These are phyloP conservation scores for Drosophila neocordata DNA, from an alignment of 1,140 invertebrate species.

Conservation along the genomic window DNA sequence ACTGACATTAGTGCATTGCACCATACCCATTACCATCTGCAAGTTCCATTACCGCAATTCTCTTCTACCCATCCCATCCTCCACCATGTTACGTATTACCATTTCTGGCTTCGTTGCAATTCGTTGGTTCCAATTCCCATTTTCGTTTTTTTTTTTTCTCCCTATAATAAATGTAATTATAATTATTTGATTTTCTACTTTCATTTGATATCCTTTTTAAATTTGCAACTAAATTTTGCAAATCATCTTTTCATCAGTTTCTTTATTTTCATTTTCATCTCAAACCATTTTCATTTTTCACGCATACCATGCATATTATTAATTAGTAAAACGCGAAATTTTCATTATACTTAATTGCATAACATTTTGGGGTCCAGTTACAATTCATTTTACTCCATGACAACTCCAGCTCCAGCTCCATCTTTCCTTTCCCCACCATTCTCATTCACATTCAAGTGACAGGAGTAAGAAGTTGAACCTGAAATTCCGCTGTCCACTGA, in stretches of 20 bases:
- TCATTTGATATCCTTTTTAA: slow-evolving; percentile 1
- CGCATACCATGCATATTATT: slow-evolving; percentile 23
- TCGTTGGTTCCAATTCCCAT: not conserved
- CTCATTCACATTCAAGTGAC: too few relatives aligned
- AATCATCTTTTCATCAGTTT: not conserved
- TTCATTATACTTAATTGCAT: slow-evolving; percentile 30
- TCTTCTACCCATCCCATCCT: not conserved
- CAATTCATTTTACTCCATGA: not conserved
- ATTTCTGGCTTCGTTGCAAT: slow-evolving; percentile 5
- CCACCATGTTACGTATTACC: not conserved
- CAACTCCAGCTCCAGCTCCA: not conserved
- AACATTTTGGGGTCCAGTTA: slow-evolving; percentile 21
- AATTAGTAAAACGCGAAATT: slow-evolving; percentile 30
- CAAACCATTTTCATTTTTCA: not conserved
- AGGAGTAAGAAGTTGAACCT: not conserved
- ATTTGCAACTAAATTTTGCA: not conserved
- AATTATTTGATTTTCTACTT: slow-evolving; percentile 16
- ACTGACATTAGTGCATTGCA: slow-evolving; percentile 7
- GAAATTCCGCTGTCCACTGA: slow-evolving; percentile 3
- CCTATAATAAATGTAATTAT: slow-evolving; percentile 19
- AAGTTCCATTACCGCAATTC: not conserved
- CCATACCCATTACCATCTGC: not conserved
- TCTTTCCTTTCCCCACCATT: not conserved
- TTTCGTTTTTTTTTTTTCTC: not conserved
- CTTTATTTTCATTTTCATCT: not conserved